Evolutionary conservation across 2,113 vertebrate genomes (phyloP), one percentile per base, ranked within the genome.

Genomic region (Blennius ocellaris): DNA sequence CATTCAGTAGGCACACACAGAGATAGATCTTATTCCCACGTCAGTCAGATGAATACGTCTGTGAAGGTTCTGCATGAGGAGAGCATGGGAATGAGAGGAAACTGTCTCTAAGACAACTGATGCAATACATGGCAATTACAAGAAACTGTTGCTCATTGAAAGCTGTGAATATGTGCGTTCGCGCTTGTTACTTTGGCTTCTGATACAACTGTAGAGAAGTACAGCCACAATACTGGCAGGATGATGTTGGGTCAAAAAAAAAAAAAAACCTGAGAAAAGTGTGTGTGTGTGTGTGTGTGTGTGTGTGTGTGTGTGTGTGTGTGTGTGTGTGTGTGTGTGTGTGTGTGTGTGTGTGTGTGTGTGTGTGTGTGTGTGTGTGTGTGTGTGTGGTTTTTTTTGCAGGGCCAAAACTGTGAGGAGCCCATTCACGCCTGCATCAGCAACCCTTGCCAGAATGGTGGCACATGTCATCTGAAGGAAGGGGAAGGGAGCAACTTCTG

Each of bases 401-500:
- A 99, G 98, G 98, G 97, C 5, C 96, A 96, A 74, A 96, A 98
- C 86, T 99, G 98, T 38, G 96, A 98, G 78, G 83, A 95, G 69
- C 95, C 97, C 1, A 97, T 99, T 80, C 97, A 99, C 8, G 95
- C 96, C 16, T 99, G 98, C 67, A 97, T 99, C 81, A 95, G 95
- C 80, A 97, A 96, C 86, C 98, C 97, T 0, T 99, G 98, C 80
- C 92, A 96, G 65, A 95, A 98, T 6, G 94, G 95, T 3, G 97
- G 96, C 73, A 99, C 97, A 2, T 99, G 97, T 72, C 94, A 98
- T 61, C 92, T 99, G 83, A 98, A 99, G 81, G 97, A 99, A 90
- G 97, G 96, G 80, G 96, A 95, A 73, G 95, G 94, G 40, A 95
- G 95, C 82, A 97, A 94, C 87, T 98, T 96, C 85, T 97, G 98